phyloP scores from a whole-genome alignment of 2,888 invertebrate genomes.

The Eutolmus rufibarbis region DNA sequence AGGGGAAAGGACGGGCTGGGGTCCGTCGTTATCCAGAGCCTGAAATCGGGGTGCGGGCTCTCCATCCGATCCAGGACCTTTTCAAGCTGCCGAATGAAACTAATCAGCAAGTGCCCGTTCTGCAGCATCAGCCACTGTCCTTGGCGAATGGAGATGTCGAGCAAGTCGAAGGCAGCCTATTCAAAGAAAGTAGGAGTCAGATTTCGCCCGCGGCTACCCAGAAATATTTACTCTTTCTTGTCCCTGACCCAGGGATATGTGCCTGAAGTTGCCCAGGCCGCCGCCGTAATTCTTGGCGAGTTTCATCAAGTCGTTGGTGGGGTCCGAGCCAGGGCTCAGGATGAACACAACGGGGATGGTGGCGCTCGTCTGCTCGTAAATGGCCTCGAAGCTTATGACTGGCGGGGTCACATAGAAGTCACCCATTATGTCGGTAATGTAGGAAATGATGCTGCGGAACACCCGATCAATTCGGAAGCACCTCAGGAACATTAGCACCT shows the following conservation, averaged over 20 bases:
- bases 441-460: slow-evolving; percentile 84
- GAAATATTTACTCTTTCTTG: slow-evolving; percentile 77
- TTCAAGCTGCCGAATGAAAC: slow-evolving; percentile 81
- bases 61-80: slow-evolving; percentile 80
- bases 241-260: slow-evolving; percentile 91
- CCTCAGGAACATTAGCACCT: slow-evolving; percentile 81
- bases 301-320: slow-evolving; percentile 85
- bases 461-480: slow-evolving; percentile 91
- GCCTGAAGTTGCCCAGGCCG: slow-evolving; percentile 81
- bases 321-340: slow-evolving; percentile 93
- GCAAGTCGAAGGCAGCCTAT: slow-evolving; percentile 73
- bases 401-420: slow-evolving; percentile 90
- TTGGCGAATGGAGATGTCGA: slow-evolving; percentile 74
- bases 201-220: not conserved
- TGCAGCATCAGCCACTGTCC: slow-evolving; percentile 94
- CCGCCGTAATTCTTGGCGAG: slow-evolving; percentile 74
- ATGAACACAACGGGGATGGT: slow-evolving; percentile 90
- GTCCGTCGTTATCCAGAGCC: slow-evolving; percentile 93
- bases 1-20: slow-evolving; percentile 87
- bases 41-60: slow-evolving; percentile 88
- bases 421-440: slow-evolving; percentile 82
- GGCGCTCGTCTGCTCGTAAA: slow-evolving; percentile 84
- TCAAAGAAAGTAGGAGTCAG: slow-evolving; percentile 45
- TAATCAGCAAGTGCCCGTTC: slow-evolving; percentile 86
- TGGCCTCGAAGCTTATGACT: slow-evolving; percentile 78